Conservation (phyloP, 2,113 vertebrate species). For the Trachemys scripta region DNA sequence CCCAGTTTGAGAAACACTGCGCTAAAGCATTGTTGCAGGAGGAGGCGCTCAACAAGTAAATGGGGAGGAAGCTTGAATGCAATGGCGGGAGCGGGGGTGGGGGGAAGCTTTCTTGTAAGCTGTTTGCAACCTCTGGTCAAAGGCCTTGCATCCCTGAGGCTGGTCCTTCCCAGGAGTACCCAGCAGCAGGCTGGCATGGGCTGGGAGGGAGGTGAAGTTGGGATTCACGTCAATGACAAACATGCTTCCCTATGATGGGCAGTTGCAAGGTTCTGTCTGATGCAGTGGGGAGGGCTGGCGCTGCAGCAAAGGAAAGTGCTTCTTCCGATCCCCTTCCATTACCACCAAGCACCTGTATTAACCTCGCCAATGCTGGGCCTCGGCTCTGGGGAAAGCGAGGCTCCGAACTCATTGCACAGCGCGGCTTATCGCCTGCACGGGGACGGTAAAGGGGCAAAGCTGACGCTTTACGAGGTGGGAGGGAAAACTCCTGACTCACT, state of each 20-base stretch:
- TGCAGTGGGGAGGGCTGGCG: not conserved
- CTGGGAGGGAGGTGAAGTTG: not conserved
- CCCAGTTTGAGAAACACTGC: too few relatives aligned
- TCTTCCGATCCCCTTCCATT: not conserved
- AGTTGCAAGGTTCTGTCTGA: not conserved
- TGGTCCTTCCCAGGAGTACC: not conserved
- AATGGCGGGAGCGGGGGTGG: not conserved
- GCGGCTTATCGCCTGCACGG: not conserved
- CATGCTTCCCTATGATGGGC: not conserved
- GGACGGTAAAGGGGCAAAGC: not conserved
- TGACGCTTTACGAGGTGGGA: not conserved
- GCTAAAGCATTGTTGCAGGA: not conserved
- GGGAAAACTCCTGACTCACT: rapidly evolving
- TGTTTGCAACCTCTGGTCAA: not conserved
- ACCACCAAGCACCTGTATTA: not conserved
- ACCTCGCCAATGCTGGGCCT: not conserved
- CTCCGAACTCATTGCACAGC: not conserved
- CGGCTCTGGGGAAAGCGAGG: not conserved
- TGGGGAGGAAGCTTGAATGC: too few relatives aligned
- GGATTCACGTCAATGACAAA: not conserved
- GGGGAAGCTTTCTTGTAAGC: too few relatives aligned
- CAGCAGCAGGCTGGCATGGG: too few relatives aligned
- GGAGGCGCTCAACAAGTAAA: rapidly evolving
- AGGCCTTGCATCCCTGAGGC: not conserved
- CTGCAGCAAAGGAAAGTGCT: not conserved